A percentile compares a stretch with the other conserved stretches of the same genome.
Evolutionary conservation across 2,113 vertebrate genomes (phyloP).

Genomic region (Epinephelus lanceolatus): DNA sequence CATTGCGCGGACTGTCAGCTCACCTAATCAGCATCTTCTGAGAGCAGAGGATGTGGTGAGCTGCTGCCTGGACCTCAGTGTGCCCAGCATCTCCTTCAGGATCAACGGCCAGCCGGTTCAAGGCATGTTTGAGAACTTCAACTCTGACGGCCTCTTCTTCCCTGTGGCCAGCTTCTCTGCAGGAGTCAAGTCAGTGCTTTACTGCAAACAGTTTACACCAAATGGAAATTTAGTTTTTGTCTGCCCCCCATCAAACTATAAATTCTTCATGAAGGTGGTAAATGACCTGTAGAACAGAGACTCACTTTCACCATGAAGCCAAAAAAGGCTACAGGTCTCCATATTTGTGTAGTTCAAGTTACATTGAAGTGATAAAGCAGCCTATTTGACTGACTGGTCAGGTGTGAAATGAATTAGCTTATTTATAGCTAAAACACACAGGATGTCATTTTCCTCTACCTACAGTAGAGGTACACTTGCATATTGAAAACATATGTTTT

Average conservation of each 20-base stretch:
- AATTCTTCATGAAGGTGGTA: too few species aligned
- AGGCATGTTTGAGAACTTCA: conserved; percentile 99
- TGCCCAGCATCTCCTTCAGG: conserved; percentile 96
- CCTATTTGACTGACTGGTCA: not conserved
- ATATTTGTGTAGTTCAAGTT: not conserved
- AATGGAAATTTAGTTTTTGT: not conserved
- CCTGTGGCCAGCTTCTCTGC: conserved; percentile 96
- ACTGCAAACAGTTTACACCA: not conserved
- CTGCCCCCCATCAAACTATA: not conserved
- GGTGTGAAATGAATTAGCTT: not conserved
- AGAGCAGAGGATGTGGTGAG: conserved; percentile 94
- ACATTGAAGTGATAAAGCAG: not conserved
- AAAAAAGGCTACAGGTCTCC: not conserved
- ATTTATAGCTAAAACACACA: not conserved
- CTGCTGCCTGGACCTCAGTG: conserved; percentile 95
- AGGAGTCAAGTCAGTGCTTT: conserved; percentile 91
- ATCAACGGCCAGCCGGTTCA: conserved; percentile 98
- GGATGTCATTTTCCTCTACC: not conserved
- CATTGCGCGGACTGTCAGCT: conserved; percentile 92
- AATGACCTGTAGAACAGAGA: not conserved
- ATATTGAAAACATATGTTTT: too few species aligned
- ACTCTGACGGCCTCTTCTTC: conserved; percentile 95
- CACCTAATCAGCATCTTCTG: conserved; percentile 93
- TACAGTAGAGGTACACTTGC: not conserved
- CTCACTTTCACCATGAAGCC: not conserved